Evolutionary conservation across 2,797 vertebrate species (phyloP).

Genomic region (Sebastes trivittatus): DNA sequence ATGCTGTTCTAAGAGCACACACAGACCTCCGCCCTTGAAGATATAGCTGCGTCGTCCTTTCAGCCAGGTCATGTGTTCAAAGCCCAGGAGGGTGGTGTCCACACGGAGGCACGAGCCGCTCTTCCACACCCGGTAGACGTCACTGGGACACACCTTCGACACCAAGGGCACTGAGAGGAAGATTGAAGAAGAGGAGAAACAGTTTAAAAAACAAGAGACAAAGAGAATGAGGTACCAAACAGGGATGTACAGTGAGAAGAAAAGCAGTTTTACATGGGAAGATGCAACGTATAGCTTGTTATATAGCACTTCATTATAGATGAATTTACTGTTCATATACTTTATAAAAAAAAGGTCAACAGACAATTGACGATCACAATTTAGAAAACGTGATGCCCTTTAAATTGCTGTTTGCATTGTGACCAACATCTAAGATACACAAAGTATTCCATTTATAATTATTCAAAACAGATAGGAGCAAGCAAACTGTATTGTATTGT

Average conservation of each 20-base stretch:
- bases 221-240: not conserved
- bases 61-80: slow-evolving; percentile 98
- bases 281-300: not conserved
- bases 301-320: not conserved
- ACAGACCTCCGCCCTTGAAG: slow-evolving; percentile 92
- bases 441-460: not conserved
- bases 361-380: not conserved
- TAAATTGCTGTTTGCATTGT: not conserved
- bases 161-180: slow-evolving; percentile 88
- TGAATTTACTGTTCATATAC: too few species aligned
- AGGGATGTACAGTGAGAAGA: not conserved
- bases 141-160: slow-evolving; percentile 96
- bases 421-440: not conserved
- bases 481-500: too few species aligned
- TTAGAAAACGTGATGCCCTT: not conserved
- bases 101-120: slow-evolving; percentile 93
- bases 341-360: not conserved
- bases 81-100: slow-evolving; percentile 94
- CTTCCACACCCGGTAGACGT: slow-evolving; percentile 96
- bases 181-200: not conserved
- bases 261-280: not conserved
- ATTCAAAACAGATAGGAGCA: too few species aligned
- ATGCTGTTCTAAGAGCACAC: slow-evolving; percentile 1
- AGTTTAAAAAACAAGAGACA: not conserved
- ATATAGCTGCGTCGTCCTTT: slow-evolving; percentile 96